phyloP scores from a whole-genome alignment of 2,113 vertebrate species.

The Candoia aspera region DNA sequence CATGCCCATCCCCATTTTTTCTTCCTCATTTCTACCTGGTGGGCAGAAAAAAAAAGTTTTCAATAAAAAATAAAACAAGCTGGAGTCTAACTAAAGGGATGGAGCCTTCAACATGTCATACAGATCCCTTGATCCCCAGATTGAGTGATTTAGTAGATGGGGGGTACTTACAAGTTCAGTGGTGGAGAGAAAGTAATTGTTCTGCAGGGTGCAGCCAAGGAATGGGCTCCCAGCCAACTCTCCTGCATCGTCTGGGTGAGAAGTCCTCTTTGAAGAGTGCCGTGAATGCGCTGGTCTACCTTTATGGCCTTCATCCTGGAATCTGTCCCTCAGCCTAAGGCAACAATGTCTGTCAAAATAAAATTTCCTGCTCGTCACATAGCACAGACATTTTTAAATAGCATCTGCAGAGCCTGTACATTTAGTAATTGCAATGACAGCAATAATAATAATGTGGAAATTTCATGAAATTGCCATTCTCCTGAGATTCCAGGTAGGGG shows the following conservation, averaged over 20 bases:
- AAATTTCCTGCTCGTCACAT: background rate
- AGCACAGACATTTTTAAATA: background rate
- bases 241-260: conserved; percentile 68
- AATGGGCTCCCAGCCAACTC: conserved; percentile 64
- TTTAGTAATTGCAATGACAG: background rate
- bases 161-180: conserved; percentile 87
- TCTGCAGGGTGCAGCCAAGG: conserved; percentile 66
- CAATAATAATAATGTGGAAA: background rate
- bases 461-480: background rate
- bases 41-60: conserved; percentile 50
- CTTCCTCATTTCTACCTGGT: conserved; percentile 24
- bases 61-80: conserved; percentile 59
- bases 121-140: conserved; percentile 46
- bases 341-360: background rate
- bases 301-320: conserved; percentile 74
- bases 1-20: background rate
- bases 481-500: background rate
- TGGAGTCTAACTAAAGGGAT: conserved; percentile 55
- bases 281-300: conserved; percentile 65
- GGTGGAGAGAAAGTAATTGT: conserved; percentile 81
- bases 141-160: conserved; percentile 40
- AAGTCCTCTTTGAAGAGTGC: conserved; percentile 58
- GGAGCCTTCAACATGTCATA: conserved; percentile 63
- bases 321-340: conserved; percentile 76
- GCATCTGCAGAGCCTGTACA: background rate